A percentile compares a stretch with the other conserved stretches of the same genome.
Evolutionary conservation across 1,140 invertebrate genomes (phyloP).

Genomic region (Aphelinus atriplicis): DNA sequence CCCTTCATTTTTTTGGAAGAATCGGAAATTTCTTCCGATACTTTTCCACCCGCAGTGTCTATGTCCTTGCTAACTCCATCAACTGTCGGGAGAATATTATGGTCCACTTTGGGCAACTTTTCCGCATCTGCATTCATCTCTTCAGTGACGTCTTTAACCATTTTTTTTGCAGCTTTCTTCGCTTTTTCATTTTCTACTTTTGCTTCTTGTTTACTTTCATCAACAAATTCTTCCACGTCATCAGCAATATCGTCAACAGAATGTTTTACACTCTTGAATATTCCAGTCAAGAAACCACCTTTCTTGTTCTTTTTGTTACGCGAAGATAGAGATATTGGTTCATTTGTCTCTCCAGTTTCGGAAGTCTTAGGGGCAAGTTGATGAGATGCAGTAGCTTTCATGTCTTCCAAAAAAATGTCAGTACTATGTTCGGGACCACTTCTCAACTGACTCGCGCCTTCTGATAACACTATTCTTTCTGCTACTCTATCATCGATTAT

Average conservation of each 20-base stretch:
- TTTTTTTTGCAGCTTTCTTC: conserved; percentile 19
- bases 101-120: background rate
- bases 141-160: conserved; percentile 14
- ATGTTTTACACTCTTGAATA: conserved; percentile 55
- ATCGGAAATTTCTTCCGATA: background rate
- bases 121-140: conserved; percentile 17
- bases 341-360: conserved; percentile 24
- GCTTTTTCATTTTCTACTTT: conserved; percentile 39
- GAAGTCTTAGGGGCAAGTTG: background rate
- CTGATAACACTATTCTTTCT: no score
- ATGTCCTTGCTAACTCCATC: conserved; percentile 32
- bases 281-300: conserved; percentile 40
- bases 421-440: no score
- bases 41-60: background rate
- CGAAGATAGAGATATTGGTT: conserved; percentile 15
- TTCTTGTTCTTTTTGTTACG: conserved; percentile 21
- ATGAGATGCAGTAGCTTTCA: no score
- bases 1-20: background rate
- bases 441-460: no score
- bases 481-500: no score
- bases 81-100: background rate
- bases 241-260: conserved; percentile 52
- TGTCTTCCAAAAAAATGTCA: no score
- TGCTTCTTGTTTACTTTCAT: conserved; percentile 46
- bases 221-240: conserved; percentile 50